Evolutionary conservation across 2,113 vertebrate species (phyloP), one percentile per base, ranked within the genome.

Genomic region (Aythya baeri): DNA sequence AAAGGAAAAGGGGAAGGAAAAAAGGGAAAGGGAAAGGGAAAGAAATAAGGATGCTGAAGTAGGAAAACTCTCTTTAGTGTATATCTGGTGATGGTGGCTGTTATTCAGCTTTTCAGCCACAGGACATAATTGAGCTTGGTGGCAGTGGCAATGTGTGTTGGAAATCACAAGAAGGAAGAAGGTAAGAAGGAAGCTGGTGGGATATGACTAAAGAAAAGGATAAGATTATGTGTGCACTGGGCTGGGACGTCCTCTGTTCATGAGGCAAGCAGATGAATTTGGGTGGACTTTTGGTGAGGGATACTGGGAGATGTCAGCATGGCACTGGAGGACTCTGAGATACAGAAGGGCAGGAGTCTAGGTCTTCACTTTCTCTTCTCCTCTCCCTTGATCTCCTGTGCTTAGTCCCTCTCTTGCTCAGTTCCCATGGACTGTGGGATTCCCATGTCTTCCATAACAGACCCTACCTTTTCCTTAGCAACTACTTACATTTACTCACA

Each of bases 401-500:
- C 21, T 61, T 49, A 61, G 18, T 44, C 27, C 76, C 31, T 32
- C 17, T 84, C 29, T 62, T 89, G 50, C 54, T 66, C 36, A 73
- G 12, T 20, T 66, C 1, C 38, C 14, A 44, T 21, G 9, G 55
- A 44, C 21, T 46, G 25, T 4, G 5, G 16, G 9, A 57, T 17
- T 57, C 9, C 10, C 26, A 70, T 2, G 4, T 43, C 38, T 62
- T 13, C 43, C 2, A 2, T 58, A 81, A 78, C 55, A 63, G 68
- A 23, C 27, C 2, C 14, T 61, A 23, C 25, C 18, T 57, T 73
- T 22, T 29, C 43, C 59, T 83, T 68, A 32, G n/a, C 12, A 78
- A 78, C 9, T 34, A 44, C 9, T 52, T 61, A 34, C 0, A 36
- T 16, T 61, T 82, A 66, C 50, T 31, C 1, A 0, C 38, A 1